Percentiles rank a stretch among this genome's conserved stretches.
These are phyloP conservation scores for Dolichallabes microphthalmus DNA, from an alignment of 2,113 vertebrate species.

Conservation along the genomic window DNA sequence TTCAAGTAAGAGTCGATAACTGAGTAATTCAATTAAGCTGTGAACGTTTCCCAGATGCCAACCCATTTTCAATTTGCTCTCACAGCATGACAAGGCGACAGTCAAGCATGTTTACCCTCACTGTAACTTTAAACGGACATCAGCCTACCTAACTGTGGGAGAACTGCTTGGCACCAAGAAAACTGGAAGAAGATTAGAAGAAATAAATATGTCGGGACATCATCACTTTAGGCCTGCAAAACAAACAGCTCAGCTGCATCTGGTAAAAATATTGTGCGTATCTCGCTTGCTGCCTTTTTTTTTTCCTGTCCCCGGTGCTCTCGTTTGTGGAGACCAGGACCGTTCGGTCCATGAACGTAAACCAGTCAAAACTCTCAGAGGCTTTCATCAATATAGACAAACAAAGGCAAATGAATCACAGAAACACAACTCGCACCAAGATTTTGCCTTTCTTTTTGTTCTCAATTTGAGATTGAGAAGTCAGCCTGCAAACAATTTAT, in stretches of 20 bases:
- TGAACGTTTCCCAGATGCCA: conserved; percentile 1
- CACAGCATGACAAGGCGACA: neutral
- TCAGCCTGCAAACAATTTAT: conserved; percentile 49
- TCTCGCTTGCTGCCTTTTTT: conserved; percentile 25
- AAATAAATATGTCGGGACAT: conserved; percentile 45
- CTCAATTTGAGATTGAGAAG: neutral
- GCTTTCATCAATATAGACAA: conserved; percentile 45
- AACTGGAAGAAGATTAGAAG: conserved; percentile 51
- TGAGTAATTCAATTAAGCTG: neutral
- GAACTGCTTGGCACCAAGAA: conserved; percentile 33
- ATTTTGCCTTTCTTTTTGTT: conserved; percentile 6
- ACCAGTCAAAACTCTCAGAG: conserved; percentile 36
- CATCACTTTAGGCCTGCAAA: conserved; percentile 29
- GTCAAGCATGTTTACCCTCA: conserved; percentile 12
- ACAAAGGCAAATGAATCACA: conserved; percentile 43
- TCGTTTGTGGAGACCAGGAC: neutral
- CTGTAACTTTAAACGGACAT: conserved; percentile 34
- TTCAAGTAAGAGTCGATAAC: neutral
- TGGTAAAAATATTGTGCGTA: conserved; percentile 47
- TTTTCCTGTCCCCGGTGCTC: neutral
- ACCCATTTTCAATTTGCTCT: neutral
- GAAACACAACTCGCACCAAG: conserved; percentile 1
- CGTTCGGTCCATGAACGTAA: conserved; percentile 29
- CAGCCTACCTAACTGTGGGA: conserved; percentile 42
- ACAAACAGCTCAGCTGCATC: conserved; percentile 49